Base-by-base conservation (phyloP, 1,140 invertebrate genomes). In the Ceratina calcarata region DNA sequence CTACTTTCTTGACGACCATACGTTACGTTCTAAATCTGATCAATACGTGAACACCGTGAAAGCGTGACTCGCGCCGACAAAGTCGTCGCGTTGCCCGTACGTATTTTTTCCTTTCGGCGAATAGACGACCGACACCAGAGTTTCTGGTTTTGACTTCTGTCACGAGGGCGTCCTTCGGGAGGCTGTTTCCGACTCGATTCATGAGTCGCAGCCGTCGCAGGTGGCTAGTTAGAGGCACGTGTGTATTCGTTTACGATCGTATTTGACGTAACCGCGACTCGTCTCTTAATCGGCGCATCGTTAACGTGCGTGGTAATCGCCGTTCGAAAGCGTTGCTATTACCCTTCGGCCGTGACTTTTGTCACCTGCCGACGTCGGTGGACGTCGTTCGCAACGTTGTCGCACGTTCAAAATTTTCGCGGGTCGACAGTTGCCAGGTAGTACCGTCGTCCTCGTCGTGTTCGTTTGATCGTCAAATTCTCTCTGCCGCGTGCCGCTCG, bases 221-320 rank as follows among this genome's bases (percentile, higher is more conserved):
- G 53, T 69, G 51, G 3, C 20, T 4, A 4, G 27, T 32, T 4
- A 4, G n/a, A n/a, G 27, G 27, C 32, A 58, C 18, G 32, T 20
- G 18, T 16, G 64, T 16, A 20, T 24, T 45, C 49, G 37, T 73
- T 27, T 51, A 13, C 13, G 66, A 4, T 8, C 51, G 60, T 51
- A 15, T 72, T 79, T 73, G 77, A 73, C 77, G 61, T 73, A 65
- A 79, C 4, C 37, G 4, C 51, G 51, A 10, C 15, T 10, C 18
- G 1, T n/a, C 12, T 18, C 16, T 22, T 60, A 51, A 74, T 79
- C 70, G 32, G 24, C n/a, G 15, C 66, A 74, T 73, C 61, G 22
- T 74, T 60, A 32, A 65, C 32, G 24, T 61, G 53, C 61, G 13
- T 15, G 62, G 8, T 37, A 37, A 32, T 74, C 22, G 45, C 64